These are phyloP conservation scores for Menidia menidia DNA, from an alignment of 2,797 vertebrate species.

Conservation along the genomic window DNA sequence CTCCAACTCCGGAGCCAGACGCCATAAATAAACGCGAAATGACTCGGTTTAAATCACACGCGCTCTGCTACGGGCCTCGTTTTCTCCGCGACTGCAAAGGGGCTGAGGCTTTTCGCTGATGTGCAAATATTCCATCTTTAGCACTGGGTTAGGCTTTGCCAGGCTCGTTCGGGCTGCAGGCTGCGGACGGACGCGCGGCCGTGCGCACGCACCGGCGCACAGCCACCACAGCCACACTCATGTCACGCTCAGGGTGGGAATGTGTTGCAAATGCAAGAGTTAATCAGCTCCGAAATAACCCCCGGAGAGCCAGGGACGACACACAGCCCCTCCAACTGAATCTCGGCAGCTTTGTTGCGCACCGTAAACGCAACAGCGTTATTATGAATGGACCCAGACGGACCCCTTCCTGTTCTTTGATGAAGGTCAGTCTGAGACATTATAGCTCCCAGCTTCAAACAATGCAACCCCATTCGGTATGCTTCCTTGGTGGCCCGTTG, in stretches of 20 bases:
- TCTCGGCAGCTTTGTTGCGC: background rate
- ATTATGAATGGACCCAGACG: conserved; percentile 20
- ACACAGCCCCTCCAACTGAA: too few relatives aligned
- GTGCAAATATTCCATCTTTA: conserved; percentile 41
- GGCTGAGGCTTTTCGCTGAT: conserved; percentile 10
- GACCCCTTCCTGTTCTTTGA: conserved; percentile 27
- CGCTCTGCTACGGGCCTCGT: conserved; percentile 2
- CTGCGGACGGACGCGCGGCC: background rate
- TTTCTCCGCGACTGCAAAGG: conserved; percentile 29
- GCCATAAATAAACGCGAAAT: conserved; percentile 64
- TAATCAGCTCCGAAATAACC: background rate
- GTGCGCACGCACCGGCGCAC: background rate
- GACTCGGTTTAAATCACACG: conserved; percentile 26
- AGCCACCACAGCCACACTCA: background rate
- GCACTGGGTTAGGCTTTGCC: background rate
- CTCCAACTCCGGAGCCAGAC: conserved; percentile 61
- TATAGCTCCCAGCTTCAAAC: conserved; percentile 21
- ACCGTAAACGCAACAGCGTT: conserved; percentile 13
- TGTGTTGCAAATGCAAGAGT: background rate
- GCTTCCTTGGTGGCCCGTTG: conserved; percentile 25
- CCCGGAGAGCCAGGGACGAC: too few relatives aligned
- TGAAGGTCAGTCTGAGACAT: conserved; percentile 10
- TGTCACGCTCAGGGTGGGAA: background rate
- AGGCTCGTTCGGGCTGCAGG: conserved; percentile 20
- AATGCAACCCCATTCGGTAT: background rate